phyloP scores from a whole-genome alignment of 2,888 invertebrate species.

The Resseliella maxima region DNA sequence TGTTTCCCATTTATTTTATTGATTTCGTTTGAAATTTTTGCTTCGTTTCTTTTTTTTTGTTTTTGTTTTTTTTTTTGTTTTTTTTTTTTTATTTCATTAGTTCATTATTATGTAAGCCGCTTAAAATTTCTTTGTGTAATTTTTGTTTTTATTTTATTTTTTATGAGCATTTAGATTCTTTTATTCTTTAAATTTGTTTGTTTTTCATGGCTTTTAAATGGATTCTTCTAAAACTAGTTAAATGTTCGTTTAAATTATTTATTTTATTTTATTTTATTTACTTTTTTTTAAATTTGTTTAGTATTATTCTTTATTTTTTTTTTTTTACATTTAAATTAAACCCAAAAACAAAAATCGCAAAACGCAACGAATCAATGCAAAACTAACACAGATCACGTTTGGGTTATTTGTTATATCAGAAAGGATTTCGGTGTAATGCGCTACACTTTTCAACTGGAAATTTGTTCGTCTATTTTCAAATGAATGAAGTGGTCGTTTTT shows the following conservation, averaged over 20 bases:
- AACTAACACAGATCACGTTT: conserved; percentile 51
- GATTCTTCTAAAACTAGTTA: conserved; percentile 29
- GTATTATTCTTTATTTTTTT: neutral
- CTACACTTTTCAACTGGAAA: conserved; percentile 32
- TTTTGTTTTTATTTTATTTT: neutral
- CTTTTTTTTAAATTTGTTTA: neutral
- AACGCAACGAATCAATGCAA: conserved; percentile 21
- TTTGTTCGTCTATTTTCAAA: neutral
- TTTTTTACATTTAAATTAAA: conserved; percentile 17
- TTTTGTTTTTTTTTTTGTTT: neutral
- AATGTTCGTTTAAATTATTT: conserved; percentile 1
- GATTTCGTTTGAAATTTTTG: neutral
- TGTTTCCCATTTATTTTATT: neutral
- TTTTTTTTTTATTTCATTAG: neutral
- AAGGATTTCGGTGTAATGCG: conserved; percentile 15
- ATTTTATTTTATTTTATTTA: neutral
- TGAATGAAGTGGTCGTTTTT: conserved; percentile 34
- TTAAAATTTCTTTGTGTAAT: conserved; percentile 23
- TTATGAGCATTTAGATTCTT: neutral
- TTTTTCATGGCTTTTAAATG: neutral
- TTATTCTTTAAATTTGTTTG: conserved; percentile 14
- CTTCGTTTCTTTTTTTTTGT: neutral
- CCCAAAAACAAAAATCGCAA: conserved; percentile 37
- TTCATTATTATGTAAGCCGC: conserved; percentile 54
- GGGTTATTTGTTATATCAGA: conserved; percentile 13